These are phyloP conservation scores for Melanotaenia pygmaea DNA, from an alignment of 2,797 vertebrate species.

Conservation along the genomic window DNA sequence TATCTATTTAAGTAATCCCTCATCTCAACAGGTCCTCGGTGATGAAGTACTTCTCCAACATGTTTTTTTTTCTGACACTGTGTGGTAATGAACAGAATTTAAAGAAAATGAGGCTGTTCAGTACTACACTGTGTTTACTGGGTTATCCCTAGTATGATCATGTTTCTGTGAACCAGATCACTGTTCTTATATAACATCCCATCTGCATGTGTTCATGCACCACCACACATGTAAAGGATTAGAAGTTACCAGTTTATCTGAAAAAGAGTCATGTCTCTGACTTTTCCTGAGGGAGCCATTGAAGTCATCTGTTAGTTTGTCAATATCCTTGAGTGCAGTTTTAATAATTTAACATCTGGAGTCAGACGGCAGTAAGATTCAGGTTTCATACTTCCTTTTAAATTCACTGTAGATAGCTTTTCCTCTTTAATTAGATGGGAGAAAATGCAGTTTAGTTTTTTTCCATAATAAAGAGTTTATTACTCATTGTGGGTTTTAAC, in stretches of 20 bases:
- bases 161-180: conserved; percentile 14
- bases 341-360: conserved; percentile 58
- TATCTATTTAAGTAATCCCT: conserved; percentile 62
- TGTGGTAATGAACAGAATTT: conserved; percentile 10
- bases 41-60: conserved; percentile 45
- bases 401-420: conserved; percentile 3
- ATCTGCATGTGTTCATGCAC: conserved; percentile 15
- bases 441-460: not conserved
- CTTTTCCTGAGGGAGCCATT: conserved; percentile 29
- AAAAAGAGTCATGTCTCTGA: conserved; percentile 3
- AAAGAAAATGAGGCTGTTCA: conserved; percentile 29
- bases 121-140: conserved; percentile 10
- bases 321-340: conserved; percentile 39
- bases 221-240: not conserved
- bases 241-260: conserved; percentile 12
- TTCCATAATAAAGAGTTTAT: not conserved
- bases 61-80: not conserved
- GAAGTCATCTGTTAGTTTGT: conserved; percentile 31
- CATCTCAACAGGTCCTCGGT: conserved; percentile 12
- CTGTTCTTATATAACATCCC: conserved; percentile 39
- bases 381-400: conserved; percentile 1
- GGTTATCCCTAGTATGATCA: conserved; percentile 13
- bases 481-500: not conserved
- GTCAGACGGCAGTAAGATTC: conserved; percentile 16
- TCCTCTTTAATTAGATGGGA: conserved; percentile 31